Base-by-base conservation (phyloP, 2,888 invertebrate species). In the Thyatira batis region DNA sequence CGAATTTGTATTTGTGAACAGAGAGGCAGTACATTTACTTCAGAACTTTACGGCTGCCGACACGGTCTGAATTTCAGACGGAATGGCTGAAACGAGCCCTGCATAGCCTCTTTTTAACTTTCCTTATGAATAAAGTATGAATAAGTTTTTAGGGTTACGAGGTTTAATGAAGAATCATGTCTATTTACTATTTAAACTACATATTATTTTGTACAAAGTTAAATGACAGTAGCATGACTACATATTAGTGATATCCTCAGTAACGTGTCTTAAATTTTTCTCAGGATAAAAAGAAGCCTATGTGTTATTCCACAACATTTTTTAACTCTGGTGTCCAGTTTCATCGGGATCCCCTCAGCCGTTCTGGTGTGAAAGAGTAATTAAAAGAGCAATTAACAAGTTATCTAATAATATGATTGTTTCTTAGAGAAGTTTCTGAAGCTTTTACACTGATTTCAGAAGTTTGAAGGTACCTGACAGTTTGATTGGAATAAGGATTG, bases 21-120 rank as follows among this genome's bases (percentile, higher is more conserved):
- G 13, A 17, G 11, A 6, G 27, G 27, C 8, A 20, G 39, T 39
- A 48, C 48, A 27, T 28, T 27, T 27, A 28, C 27, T 48, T 23
- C 21, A 13, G 17, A 48, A 48, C 46, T 46, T 46, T 27, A 46
- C 46, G 48, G 48, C 28, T 39, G 23, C 45, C 13, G 46, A 48
- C 28, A 48, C 27, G 48, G 25, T 20, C 11, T 10, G 48, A 48
- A 48, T 48, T 48, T 48, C 28, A 13, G 27, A 13, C 8, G 17
- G 4, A 20, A 48, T 28, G 10, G 28, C 45, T 23, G 3, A 20
- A 48, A 11, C 28, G 9, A 20, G 13, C 3, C 48, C 17, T 27
- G 20, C 20, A 23, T 46, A 27, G 13, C 9, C 28, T 21, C 23
- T 45, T 45, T 23, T 27, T 20, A 27, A 39, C 39, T 39, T 39